Base-by-base conservation (phyloP, 1,140 invertebrate species). In the Papilio polyxenes region DNA sequence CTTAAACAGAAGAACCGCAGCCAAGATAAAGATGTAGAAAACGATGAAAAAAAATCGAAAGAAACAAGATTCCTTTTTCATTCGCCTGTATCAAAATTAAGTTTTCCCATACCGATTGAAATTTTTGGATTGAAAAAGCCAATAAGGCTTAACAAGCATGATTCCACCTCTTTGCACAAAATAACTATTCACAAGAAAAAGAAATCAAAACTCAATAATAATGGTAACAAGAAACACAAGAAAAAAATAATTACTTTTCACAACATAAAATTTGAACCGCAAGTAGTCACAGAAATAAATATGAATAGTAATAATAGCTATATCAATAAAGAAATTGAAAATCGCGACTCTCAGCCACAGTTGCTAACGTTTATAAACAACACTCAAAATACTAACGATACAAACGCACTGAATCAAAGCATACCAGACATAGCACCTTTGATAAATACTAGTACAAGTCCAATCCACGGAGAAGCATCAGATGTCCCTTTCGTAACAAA, bases 121-220 rank as follows among this genome's bases (percentile, higher is more conserved):
- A 76, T 92, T 56, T 85, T 90, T 53, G 84, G 84, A 75, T 86
- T 40, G 87, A 87, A 75, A 88, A 86, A 83, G 44, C 75, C 7
- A 72, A 83, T 72, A 40, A 74, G 75, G 81, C 75, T 87, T 69
- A 82, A 81, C 69, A 86, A 85, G 65, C 84, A 87, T 40, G 85
- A 87, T 78, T 81, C 85, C 15, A 59, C 76, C 0, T 82, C 88
- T n/a, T 81, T 89, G 65, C 90, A 92, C 75, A 92, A 92, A 85
- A 89, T 91, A 80, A 89, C 87, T 62, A 88, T 92, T 31, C 89
- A 92, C 72, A 94, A 92, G 81, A 94, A 91, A 82, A 94, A 92
- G 82, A 93, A 92, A 83, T 84, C 85, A 7, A 89, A 85, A 72
- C 75, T 75, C 15, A 87, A 82, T 72, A 89, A 84, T 81, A 89